Evolutionary conservation across 2,797 vertebrate species (phyloP).

Genomic region (Arctocebus calabarensis): DNA sequence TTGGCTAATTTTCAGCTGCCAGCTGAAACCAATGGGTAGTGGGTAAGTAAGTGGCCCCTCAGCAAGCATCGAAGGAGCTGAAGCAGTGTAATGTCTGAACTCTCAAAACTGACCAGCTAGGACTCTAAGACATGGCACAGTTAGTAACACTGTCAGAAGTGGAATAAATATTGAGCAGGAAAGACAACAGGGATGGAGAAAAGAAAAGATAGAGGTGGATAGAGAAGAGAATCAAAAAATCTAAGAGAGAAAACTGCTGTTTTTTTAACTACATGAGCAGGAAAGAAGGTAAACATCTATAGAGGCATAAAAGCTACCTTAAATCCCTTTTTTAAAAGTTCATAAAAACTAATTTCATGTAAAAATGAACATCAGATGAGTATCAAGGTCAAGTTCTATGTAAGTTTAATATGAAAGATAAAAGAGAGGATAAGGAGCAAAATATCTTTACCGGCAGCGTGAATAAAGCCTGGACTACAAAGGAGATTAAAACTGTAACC

Average conservation of each 20-base stretch:
- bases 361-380: neutral
- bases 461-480: neutral
- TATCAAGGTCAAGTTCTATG: neutral
- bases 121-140: neutral
- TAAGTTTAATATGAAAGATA: neutral
- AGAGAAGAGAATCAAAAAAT: neutral
- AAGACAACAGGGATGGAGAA: neutral
- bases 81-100: neutral
- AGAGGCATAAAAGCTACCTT: neutral
- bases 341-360: neutral
- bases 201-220: neutral
- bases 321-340: neutral
- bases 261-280: neutral
- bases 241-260: neutral
- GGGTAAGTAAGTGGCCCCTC: neutral
- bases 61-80: neutral
- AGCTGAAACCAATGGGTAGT: accelerated
- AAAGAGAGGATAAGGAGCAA: neutral
- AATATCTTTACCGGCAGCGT: neutral
- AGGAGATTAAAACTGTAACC: neutral
- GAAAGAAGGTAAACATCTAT: neutral
- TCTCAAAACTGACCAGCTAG: neutral
- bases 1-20: neutral
- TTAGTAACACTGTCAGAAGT: neutral
- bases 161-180: neutral